Base-by-base conservation (phyloP, 2,797 vertebrate genomes). In the Psittacula derbiana region DNA sequence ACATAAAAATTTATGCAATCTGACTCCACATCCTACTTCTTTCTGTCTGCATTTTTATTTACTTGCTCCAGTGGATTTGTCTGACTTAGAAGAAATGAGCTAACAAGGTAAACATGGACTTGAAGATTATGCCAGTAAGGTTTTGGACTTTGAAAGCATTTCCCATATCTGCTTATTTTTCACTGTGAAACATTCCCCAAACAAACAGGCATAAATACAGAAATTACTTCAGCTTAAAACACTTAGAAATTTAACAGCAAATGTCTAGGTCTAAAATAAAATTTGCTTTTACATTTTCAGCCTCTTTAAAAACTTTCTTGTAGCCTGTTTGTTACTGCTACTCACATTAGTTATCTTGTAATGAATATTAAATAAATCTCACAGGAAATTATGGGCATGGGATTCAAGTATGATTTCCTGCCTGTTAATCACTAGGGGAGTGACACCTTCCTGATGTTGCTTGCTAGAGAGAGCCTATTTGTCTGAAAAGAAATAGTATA, bases 371-470 rank as follows among this genome's bases (percentile, higher is more conserved):
- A 71, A 65, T 50, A 84, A 76, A 10, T 49, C 38, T 79, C n/a
- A 46, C 31, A 79, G 80, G 83, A 96, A 88, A 84, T 75, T 43
- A 75, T 15, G 8, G 46, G 23, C 46, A 84, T 47, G 36, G 50
- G 53, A 90, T 88, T 86, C 57, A 62, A 88, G 28, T 33, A 85
- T 86, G 27, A 62, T 50, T 93, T 94, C 67, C 86, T 92, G 80
- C 8, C 70, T 86, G n/a, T 57, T 93, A 81, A 86, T 74, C 46
- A 72, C 25, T 8, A 33, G 0, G 0, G 0, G 14, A 73, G 38
- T 49, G 52, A 88, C 38, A 85, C 28, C 41, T 83, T 93, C 65
- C 72, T 90, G 65, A 73, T 16, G 49, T 18, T 14, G 38, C 33
- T 49, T 33, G 41, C 27, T 70, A 23, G 3, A 76, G 16, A 62